phyloP scores from a whole-genome alignment of 1,140 invertebrate genomes.

The Megalonaias nervosa region DNA sequence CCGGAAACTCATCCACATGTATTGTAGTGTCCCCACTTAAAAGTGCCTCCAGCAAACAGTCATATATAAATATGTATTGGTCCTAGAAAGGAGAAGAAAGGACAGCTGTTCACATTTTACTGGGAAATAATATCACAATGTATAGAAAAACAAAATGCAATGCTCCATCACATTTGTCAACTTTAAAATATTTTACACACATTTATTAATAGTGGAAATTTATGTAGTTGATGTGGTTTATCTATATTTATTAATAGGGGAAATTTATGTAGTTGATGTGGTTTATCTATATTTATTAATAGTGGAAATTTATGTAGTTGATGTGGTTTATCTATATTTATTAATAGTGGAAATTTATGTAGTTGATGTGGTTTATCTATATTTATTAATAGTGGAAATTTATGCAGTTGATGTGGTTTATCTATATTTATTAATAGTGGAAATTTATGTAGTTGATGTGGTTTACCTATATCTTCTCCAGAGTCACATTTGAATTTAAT shows the following conservation, averaged over 20 bases:
- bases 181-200: not conserved
- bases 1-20: constrained; percentile 44
- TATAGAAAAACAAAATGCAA: not conserved
- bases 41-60: constrained; percentile 92
- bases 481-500: not conserved
- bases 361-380: not conserved
- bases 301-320: not conserved
- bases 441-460: not conserved
- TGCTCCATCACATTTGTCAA: not conserved
- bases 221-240: not conserved
- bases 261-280: not conserved
- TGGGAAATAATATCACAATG: not conserved
- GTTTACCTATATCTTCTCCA: not conserved
- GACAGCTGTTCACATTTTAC: not conserved
- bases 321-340: not conserved
- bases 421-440: not conserved
- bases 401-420: not conserved
- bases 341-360: not conserved
- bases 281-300: not conserved
- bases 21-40: constrained; percentile 90
- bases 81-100: constrained; percentile 73
- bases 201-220: not conserved
- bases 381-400: not conserved
- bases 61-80: constrained; percentile 98
- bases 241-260: not conserved